Percentiles rank a stretch among this genome's conserved stretches.
Evolutionary conservation across 2,113 vertebrate genomes (phyloP).

Genomic region (Empidonax traillii): DNA sequence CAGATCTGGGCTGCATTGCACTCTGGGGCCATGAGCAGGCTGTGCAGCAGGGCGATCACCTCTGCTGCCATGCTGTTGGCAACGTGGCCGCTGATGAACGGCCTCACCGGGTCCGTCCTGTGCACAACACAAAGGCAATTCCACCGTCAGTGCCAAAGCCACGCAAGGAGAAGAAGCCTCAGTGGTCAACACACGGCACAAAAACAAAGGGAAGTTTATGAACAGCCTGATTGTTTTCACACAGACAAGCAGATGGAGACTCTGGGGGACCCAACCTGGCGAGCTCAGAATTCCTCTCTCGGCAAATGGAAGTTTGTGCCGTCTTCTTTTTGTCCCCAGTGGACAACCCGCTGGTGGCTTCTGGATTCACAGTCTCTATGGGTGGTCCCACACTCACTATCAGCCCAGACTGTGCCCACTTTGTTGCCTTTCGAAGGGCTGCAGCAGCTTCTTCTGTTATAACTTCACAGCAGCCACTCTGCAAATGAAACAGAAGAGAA

Average conservation of each 20-base stretch:
- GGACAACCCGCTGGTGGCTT: slow-evolving; percentile 84
- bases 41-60: slow-evolving; percentile 94
- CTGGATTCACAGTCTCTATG: slow-evolving; percentile 82
- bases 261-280: slow-evolving; percentile 81
- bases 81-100: slow-evolving; percentile 97
- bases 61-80: slow-evolving; percentile 99
- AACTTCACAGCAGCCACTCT: slow-evolving; percentile 96
- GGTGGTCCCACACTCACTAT: slow-evolving; percentile 96
- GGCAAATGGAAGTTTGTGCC: slow-evolving; percentile 90
- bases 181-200: neutral
- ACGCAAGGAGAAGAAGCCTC: neutral
- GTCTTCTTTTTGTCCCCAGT: slow-evolving; percentile 97
- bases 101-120: slow-evolving; percentile 92
- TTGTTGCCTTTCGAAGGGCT: slow-evolving; percentile 93
- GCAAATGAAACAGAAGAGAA: neutral
- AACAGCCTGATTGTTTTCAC: neutral
- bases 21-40: slow-evolving; percentile 93
- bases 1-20: slow-evolving; percentile 97
- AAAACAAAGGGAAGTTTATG: neutral
- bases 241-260: neutral
- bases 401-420: slow-evolving; percentile 97
- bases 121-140: neutral
- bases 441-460: slow-evolving; percentile 94
- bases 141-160: neutral
- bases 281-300: slow-evolving; percentile 94